Conservation (phyloP, 1,140 invertebrate genomes). For the Charaxes varanes region DNA sequence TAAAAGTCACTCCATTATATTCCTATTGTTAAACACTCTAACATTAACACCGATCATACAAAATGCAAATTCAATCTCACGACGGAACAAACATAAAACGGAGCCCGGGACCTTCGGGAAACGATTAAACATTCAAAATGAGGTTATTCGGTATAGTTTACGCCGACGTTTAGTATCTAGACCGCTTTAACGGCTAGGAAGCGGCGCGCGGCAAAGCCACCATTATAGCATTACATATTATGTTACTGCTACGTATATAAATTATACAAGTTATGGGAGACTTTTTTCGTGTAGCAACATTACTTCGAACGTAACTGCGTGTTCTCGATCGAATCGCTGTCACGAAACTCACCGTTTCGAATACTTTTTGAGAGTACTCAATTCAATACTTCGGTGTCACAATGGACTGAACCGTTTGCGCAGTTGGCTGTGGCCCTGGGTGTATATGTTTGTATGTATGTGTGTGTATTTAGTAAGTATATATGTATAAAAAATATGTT, state of each 20-base stretch:
- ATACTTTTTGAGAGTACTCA: too few relatives aligned
- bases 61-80: constrained; percentile 25
- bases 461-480: too few relatives aligned
- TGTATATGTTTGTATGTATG: too few relatives aligned
- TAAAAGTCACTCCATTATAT: too few relatives aligned
- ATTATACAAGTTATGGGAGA: constrained; percentile 55
- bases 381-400: too few relatives aligned
- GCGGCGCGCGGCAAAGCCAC: constrained; percentile 40
- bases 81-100: constrained; percentile 25
- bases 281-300: constrained; percentile 50
- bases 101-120: constrained; percentile 31
- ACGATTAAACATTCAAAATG: constrained; percentile 51
- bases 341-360: too few relatives aligned
- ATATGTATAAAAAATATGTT: too few relatives aligned
- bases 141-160: constrained; percentile 56
- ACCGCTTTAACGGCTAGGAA: constrained; percentile 55
- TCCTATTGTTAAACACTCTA: too few relatives aligned
- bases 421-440: too few relatives aligned
- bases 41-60: too few relatives aligned
- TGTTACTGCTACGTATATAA: constrained; percentile 39
- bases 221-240: constrained; percentile 34
- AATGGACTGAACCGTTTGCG: too few relatives aligned
- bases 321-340: constrained; percentile 30
- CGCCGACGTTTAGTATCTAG: constrained; percentile 57
- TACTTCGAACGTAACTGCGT: constrained; percentile 20